These are phyloP conservation scores for Osmerus eperlanus DNA, from an alignment of 2,113 vertebrate species.

Conservation along the genomic window DNA sequence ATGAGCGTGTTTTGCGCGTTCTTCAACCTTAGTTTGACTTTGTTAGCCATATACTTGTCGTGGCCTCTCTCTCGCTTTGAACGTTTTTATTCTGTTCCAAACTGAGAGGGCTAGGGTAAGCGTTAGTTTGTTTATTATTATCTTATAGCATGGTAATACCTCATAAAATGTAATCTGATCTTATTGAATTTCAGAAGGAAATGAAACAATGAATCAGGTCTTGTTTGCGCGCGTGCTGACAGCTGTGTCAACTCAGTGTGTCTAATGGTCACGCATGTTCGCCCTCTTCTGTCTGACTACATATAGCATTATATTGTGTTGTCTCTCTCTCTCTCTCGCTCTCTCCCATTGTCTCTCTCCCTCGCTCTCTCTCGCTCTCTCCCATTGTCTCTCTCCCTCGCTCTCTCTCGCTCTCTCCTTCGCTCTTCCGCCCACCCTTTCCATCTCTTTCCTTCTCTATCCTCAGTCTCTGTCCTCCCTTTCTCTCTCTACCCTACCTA, in stretches of 20 bases:
- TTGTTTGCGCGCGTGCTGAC: neutral
- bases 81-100: too few relatives aligned
- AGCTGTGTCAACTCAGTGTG: neutral
- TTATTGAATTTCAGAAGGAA: too few relatives aligned
- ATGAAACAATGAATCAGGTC: neutral
- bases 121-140: too few relatives aligned
- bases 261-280: neutral
- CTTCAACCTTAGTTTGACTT: too few relatives aligned
- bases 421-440: neutral
- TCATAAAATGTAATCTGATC: too few relatives aligned
- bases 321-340: neutral
- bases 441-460: neutral
- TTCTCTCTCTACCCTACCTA: neutral
- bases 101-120: too few relatives aligned
- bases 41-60: too few relatives aligned
- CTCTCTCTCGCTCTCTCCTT: neutral
- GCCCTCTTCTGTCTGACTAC: neutral
- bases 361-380: neutral
- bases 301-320: neutral
- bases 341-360: neutral
- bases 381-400: neutral
- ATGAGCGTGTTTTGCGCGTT: too few relatives aligned
- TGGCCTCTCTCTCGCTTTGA: too few relatives aligned
- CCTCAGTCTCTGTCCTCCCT: neutral
- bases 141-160: too few relatives aligned